phyloP scores from a whole-genome alignment of 2,113 vertebrate genomes.

The Morone saxatilis region DNA sequence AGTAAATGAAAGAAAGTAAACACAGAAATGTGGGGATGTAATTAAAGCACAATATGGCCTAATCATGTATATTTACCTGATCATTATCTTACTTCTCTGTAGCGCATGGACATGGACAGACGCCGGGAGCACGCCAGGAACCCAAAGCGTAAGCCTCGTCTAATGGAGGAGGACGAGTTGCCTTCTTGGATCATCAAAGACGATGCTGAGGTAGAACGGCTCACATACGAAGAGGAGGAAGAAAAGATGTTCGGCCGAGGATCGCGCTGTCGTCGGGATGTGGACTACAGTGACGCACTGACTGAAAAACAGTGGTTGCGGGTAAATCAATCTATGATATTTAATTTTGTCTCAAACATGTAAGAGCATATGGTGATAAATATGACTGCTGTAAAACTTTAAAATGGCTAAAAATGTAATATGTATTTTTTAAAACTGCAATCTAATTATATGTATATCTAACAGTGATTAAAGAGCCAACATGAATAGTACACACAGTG shows the following conservation, averaged over 20 bases:
- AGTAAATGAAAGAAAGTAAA: too few species aligned
- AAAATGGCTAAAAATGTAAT: too few species aligned
- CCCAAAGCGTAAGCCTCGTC: slow-evolving; percentile 92
- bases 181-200: slow-evolving; percentile 98
- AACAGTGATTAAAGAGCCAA: neutral
- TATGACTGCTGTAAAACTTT: neutral
- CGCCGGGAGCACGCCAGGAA: slow-evolving; percentile 94
- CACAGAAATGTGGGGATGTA: too few species aligned
- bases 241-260: slow-evolving; percentile 97
- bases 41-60: too few species aligned
- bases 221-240: slow-evolving; percentile 95
- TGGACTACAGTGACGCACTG: slow-evolving; percentile 96
- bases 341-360: neutral
- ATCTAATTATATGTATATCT: too few species aligned
- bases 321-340: slow-evolving; percentile 53
- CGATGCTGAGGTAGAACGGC: slow-evolving; percentile 93
- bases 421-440: too few species aligned
- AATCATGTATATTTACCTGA: neutral
- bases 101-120: slow-evolving; percentile 96
- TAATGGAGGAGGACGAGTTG: slow-evolving; percentile 98
- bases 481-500: too few species aligned
- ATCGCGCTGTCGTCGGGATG: slow-evolving; percentile 94
- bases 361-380: neutral
- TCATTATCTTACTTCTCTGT: neutral
- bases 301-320: slow-evolving; percentile 97